Conservation (phyloP, 2,797 vertebrate species). For the Dallia pectoralis region DNA sequence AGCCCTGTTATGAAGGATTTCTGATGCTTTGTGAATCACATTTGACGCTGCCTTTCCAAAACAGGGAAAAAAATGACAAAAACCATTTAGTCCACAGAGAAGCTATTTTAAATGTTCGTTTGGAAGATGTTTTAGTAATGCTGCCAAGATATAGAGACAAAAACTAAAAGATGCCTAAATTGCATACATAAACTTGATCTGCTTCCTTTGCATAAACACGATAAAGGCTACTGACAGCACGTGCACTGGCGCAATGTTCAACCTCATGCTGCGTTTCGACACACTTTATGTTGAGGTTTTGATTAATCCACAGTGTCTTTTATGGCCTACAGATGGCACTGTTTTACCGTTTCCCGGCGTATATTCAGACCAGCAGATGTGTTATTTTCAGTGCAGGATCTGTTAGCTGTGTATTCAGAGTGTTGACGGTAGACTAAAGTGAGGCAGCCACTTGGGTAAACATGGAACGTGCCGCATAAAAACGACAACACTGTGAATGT, state of each 20-base stretch:
- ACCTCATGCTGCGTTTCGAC: background rate
- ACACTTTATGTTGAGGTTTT: background rate
- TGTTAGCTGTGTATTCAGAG: background rate
- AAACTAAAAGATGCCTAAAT: background rate
- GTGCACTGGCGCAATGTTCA: background rate
- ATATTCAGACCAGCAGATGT: background rate
- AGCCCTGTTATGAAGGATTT: conserved; percentile 40
- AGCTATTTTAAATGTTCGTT: background rate
- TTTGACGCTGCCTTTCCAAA: conserved; percentile 16
- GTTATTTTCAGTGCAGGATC: background rate
- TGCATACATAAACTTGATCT: background rate
- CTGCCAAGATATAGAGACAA: background rate
- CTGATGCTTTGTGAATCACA: conserved; percentile 28
- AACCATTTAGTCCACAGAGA: background rate
- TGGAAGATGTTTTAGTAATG: background rate
- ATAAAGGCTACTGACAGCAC: background rate
- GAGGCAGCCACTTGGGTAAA: conserved; percentile 26
- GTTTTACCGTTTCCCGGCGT: background rate
- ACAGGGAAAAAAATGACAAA: background rate
- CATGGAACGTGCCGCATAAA: background rate
- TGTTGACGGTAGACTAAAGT: background rate
- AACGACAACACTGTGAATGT: conserved; percentile 14
- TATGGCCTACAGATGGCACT: conserved; percentile 11
- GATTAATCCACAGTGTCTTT: background rate
- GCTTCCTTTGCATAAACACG: background rate